These are phyloP conservation scores for Gerosis bhagava DNA, from an alignment of 2,888 invertebrate species.

Conservation along the genomic window DNA sequence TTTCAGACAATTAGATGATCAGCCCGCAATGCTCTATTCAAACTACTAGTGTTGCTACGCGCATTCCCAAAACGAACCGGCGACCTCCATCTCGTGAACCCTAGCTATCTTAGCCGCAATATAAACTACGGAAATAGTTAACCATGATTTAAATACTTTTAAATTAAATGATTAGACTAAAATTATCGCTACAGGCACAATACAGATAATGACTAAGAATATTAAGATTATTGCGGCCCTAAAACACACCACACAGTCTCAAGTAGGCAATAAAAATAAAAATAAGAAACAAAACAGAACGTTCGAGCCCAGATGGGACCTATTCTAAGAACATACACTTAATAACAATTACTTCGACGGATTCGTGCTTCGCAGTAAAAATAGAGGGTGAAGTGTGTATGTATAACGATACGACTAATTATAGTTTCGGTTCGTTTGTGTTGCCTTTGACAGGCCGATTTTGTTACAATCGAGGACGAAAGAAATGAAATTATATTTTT, in stretches of 20 bases:
- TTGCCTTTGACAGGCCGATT: background rate
- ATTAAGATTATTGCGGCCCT: conserved; percentile 7
- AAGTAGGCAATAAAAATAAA: conserved; percentile 14
- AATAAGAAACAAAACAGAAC: too few relatives aligned
- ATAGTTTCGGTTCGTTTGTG: conserved; percentile 4
- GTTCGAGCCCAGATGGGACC: conserved; percentile 6
- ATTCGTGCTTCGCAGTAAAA: conserved; percentile 44
- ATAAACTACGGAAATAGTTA: too few relatives aligned
- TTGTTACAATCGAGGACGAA: background rate
- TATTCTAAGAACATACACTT: conserved; percentile 32
- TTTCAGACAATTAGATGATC: too few relatives aligned
- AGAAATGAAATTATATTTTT: too few relatives aligned
- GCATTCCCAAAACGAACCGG: too few relatives aligned
- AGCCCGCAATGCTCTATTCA: too few relatives aligned
- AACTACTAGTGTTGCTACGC: too few relatives aligned
- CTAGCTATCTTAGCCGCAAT: too few relatives aligned
- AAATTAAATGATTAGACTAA: too few relatives aligned
- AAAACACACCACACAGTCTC: conserved; percentile 11
- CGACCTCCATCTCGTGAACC: too few relatives aligned
- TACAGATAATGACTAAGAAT: conserved; percentile 11
- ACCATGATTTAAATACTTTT: too few relatives aligned
- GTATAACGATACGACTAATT: conserved; percentile 11
- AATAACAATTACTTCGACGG: conserved; percentile 51
- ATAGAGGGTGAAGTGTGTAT: conserved; percentile 20
- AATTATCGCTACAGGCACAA: background rate